Evolutionary conservation across 1,140 invertebrate genomes (phyloP).

Genomic region (Marisa cornuarietis): DNA sequence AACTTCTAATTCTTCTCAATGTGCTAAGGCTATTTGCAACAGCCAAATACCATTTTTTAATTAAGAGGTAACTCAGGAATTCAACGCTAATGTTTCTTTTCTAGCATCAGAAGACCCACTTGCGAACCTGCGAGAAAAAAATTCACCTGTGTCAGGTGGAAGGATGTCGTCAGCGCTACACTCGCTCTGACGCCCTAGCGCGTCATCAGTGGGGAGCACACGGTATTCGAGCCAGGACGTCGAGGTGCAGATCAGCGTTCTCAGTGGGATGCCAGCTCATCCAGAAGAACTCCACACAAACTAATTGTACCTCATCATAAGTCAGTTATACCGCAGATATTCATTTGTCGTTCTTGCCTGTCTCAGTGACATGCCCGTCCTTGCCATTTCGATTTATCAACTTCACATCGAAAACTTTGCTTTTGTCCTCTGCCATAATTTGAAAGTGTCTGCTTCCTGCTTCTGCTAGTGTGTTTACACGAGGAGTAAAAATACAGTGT

Average conservation of each 20-base stretch:
- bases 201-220: slow-evolving; percentile 48
- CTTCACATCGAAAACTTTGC: too few species aligned
- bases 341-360: too few species aligned
- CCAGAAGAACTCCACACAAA: too few species aligned
- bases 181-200: slow-evolving; percentile 52
- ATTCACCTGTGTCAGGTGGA: slow-evolving; percentile 38
- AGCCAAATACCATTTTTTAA: neutral
- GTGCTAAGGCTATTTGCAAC: neutral
- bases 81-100: slow-evolving; percentile 7
- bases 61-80: neutral
- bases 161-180: slow-evolving; percentile 49
- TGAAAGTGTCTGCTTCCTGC: too few species aligned
- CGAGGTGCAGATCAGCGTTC: slow-evolving; percentile 19
- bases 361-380: too few species aligned
- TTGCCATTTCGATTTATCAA: too few species aligned
- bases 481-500: too few species aligned
- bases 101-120: slow-evolving; percentile 41
- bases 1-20: neutral
- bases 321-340: too few species aligned
- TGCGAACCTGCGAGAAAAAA: slow-evolving; percentile 48
- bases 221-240: slow-evolving; percentile 30
- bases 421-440: too few species aligned
- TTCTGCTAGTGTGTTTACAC: too few species aligned
- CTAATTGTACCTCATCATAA: too few species aligned
- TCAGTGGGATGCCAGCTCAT: too few species aligned